A percentile compares a stretch with the other conserved stretches of the same genome.
These are phyloP conservation scores for Anser brachyrhynchus DNA, from an alignment of 2,113 vertebrate species.

Conservation along the genomic window DNA sequence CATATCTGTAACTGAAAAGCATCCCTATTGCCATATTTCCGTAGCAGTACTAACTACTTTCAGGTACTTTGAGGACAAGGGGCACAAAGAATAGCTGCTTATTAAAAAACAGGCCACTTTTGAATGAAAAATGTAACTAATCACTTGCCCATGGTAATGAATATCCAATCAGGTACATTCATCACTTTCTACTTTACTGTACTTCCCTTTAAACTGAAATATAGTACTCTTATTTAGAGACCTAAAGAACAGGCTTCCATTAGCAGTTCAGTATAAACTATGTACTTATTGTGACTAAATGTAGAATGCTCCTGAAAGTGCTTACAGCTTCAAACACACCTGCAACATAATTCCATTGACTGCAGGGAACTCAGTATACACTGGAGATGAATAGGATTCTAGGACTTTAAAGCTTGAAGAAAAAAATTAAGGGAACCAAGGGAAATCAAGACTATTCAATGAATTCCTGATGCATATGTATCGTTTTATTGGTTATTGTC, in stretches of 20 bases:
- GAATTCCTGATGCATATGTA: slow-evolving; percentile 47
- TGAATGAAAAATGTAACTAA: background rate
- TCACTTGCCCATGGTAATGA: background rate
- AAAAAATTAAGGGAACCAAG: slow-evolving; percentile 54
- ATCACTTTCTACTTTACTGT: background rate
- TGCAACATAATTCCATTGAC: background rate
- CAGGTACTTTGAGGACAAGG: background rate
- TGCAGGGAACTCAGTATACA: background rate
- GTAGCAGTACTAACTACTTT: background rate
- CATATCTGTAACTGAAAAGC: background rate
- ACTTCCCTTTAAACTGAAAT: background rate
- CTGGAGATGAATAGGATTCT: slow-evolving; percentile 1
- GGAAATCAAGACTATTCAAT: slow-evolving; percentile 70
- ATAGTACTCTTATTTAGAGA: background rate
- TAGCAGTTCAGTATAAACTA: background rate
- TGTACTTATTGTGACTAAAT: background rate
- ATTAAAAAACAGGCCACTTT: background rate
- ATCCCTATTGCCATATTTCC: background rate
- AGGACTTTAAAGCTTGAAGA: slow-evolving; percentile 37
- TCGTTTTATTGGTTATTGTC: slow-evolving; percentile 50
- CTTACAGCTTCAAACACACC: slow-evolving; percentile 14
- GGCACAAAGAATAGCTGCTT: background rate
- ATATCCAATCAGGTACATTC: background rate
- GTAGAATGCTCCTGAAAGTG: background rate
- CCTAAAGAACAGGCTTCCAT: background rate